phyloP scores from a whole-genome alignment of 2,888 invertebrate genomes.

The Andrena praecox region DNA sequence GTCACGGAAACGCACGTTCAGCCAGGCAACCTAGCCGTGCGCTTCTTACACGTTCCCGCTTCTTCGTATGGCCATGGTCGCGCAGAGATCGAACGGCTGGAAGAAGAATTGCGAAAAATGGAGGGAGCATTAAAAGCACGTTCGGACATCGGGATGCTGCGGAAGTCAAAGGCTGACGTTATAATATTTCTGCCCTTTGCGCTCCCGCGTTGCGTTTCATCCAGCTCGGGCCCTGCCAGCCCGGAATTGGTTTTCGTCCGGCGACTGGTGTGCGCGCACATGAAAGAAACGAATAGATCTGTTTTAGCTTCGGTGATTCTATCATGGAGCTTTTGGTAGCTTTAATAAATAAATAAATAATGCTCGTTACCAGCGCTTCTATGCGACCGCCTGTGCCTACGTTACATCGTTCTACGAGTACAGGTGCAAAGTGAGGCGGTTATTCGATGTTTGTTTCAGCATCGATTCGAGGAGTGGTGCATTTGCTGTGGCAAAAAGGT shows the following conservation, averaged over 20 bases:
- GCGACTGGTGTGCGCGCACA: background rate
- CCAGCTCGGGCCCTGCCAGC: background rate
- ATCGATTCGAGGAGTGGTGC: background rate
- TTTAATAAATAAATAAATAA: too few species aligned
- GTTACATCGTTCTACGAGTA: background rate
- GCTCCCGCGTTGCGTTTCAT: background rate
- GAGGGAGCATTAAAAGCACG: background rate
- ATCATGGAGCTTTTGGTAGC: constrained; percentile 2
- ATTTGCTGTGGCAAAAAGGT: background rate
- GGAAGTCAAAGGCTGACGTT: background rate
- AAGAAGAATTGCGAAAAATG: background rate
- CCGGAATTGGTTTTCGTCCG: background rate
- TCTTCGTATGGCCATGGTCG: background rate
- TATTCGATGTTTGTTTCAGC: background rate
- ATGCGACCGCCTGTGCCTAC: background rate
- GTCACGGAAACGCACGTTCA: constrained; percentile 35
- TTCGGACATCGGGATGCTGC: background rate
- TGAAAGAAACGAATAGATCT: background rate
- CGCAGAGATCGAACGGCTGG: background rate
- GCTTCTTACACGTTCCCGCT: background rate
- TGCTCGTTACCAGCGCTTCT: background rate
- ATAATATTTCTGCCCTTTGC: background rate
- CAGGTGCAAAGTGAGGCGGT: background rate
- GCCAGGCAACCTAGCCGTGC: constrained; percentile 17
- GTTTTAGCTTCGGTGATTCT: background rate